A percentile compares a stretch with the other conserved stretches of the same genome.
phyloP scores from a whole-genome alignment of 2,888 invertebrate genomes.

The Barypeithes pellucidus region DNA sequence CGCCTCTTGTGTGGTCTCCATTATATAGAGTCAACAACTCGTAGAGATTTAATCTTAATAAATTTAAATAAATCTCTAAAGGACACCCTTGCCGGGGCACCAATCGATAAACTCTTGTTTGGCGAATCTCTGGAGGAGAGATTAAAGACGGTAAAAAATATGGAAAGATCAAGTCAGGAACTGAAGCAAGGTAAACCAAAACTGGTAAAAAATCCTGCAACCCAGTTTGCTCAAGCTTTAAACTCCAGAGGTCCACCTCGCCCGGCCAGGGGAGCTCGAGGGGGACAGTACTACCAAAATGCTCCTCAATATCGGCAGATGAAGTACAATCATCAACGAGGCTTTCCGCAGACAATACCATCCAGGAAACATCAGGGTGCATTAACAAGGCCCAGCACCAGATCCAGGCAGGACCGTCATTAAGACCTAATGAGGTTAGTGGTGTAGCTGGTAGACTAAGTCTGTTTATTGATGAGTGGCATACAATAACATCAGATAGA shows the following conservation, averaged over 20 bases:
- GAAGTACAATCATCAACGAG: not conserved
- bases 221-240: not conserved
- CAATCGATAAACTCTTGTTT: constrained; percentile 4
- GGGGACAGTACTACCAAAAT: not conserved
- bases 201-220: not conserved
- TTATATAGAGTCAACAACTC: no score
- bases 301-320: not conserved
- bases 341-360: no score
- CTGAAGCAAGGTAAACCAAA: not conserved
- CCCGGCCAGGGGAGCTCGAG: not conserved
- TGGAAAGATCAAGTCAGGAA: constrained; percentile 2
- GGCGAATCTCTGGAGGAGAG: constrained; percentile 6
- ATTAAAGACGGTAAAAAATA: constrained; percentile 3
- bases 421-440: no score
- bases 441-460: no score
- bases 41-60: no score
- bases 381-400: no score
- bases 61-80: not conserved
- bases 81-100: not conserved
- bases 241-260: constrained; percentile 1
- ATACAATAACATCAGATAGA: no score
- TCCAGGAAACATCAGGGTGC: no score
- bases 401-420: no score
- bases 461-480: no score
- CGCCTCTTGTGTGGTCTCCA: no score